phyloP scores from a whole-genome alignment of 2,888 invertebrate genomes.

The Apoda limacodes region DNA sequence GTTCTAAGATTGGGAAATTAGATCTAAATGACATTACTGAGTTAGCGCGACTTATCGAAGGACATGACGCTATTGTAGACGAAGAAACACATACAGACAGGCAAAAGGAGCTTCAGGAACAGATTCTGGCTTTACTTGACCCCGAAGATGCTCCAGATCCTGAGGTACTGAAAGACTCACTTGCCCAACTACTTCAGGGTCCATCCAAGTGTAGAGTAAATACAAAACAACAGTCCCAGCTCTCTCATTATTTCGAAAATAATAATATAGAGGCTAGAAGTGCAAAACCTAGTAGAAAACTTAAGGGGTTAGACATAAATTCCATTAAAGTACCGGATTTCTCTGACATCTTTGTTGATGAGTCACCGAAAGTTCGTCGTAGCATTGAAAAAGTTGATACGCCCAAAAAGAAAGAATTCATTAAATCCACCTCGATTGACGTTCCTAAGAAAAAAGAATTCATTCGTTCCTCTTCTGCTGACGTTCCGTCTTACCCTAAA shows the following conservation, averaged over 20 bases:
- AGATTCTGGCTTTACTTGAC: conserved; percentile 47
- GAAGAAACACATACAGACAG: conserved; percentile 28
- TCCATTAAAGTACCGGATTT: conserved; percentile 31
- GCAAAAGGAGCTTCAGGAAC: conserved; percentile 46
- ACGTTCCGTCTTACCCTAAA: conserved; percentile 27
- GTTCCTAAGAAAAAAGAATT: conserved; percentile 21
- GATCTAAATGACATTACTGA: conserved; percentile 51
- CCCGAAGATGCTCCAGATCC: conserved; percentile 50
- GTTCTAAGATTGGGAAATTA: conserved; percentile 50
- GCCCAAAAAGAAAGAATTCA: conserved; percentile 22
- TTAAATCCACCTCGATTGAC: conserved; percentile 22
- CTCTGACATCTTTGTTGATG: conserved; percentile 39
- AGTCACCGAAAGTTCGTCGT: conserved; percentile 11
- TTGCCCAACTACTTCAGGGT: conserved; percentile 43
- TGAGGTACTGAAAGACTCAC: conserved; percentile 32
- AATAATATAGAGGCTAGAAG: conserved; percentile 25
- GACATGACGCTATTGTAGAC: conserved; percentile 35
- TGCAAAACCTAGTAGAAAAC: conserved; percentile 32
- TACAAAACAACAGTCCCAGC: conserved; percentile 20
- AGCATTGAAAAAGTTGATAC: background rate
- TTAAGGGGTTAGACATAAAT: conserved; percentile 43
- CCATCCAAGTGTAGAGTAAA: conserved; percentile 30
- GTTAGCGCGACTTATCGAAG: conserved; percentile 49
- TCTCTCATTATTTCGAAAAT: conserved; percentile 36
- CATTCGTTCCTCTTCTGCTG: conserved; percentile 24